These are phyloP conservation scores for Drosophila rufa DNA, from an alignment of 1,140 invertebrate species.

Conservation along the genomic window DNA sequence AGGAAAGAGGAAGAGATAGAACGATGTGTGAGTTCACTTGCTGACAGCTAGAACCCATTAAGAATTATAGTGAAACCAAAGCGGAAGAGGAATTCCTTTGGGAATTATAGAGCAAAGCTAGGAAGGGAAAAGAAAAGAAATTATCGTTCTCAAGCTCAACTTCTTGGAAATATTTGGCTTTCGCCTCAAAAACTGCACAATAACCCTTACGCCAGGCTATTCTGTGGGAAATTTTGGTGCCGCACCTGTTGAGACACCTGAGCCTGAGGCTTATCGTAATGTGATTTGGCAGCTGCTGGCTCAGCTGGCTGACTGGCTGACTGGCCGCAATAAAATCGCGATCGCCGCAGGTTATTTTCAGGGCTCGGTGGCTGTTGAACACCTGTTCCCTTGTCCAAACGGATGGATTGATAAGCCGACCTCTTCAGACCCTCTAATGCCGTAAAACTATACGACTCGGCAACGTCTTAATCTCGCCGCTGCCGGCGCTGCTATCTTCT, in stretches of 20 bases:
- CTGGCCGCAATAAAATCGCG: conserved; percentile 8
- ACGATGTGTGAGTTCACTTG: no score
- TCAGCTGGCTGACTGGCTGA: background rate
- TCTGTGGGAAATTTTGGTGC: background rate
- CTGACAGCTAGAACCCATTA: no score
- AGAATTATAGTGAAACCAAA: no score
- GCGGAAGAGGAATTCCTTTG: no score
- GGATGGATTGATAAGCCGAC: conserved; percentile 18
- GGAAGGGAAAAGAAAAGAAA: no score
- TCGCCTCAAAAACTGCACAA: background rate
- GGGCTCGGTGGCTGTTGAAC: background rate
- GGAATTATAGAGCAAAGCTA: no score
- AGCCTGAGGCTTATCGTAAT: background rate
- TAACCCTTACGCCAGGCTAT: background rate
- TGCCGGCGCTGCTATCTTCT: background rate
- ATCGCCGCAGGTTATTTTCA: conserved; percentile 3
- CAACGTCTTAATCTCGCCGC: conserved; percentile 6
- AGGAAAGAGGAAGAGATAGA: no score
- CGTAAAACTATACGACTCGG: conserved; percentile 15
- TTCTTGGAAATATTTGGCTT: background rate
- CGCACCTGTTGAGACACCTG: conserved; percentile 9
- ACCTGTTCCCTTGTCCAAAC: conserved; percentile 7
- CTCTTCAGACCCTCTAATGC: conserved; percentile 3
- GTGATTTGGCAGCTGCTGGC: conserved; percentile 1
- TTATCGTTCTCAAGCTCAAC: background rate